phyloP scores from a whole-genome alignment of 2,888 invertebrate species.

The Rapana venosa region DNA sequence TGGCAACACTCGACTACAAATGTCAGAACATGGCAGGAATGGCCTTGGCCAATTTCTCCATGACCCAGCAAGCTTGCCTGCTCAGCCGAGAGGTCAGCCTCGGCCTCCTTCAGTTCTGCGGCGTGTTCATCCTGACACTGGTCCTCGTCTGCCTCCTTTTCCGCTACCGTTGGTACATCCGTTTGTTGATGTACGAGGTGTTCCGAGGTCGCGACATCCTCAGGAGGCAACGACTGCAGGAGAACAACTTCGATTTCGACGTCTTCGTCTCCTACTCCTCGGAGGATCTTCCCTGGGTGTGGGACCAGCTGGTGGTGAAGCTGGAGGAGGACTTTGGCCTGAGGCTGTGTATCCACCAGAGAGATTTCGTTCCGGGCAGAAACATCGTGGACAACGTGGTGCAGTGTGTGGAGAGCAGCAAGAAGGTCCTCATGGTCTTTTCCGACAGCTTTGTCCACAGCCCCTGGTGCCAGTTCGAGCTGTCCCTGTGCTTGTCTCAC shows the following conservation, averaged over 20 bases:
- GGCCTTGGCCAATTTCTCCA: constrained; percentile 9
- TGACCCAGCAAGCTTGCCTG: constrained; percentile 46
- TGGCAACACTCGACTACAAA: background rate
- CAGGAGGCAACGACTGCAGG: background rate
- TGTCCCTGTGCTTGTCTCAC: constrained; percentile 49
- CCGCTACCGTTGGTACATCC: constrained; percentile 81
- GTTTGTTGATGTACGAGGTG: constrained; percentile 79
- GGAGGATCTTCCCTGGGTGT: constrained; percentile 84
- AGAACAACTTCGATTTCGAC: constrained; percentile 80
- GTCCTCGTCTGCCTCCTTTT: constrained; percentile 73
- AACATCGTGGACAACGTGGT: constrained; percentile 86
- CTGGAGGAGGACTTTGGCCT: constrained; percentile 79
- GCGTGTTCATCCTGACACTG: constrained; percentile 48
- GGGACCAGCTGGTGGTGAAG: constrained; percentile 83
- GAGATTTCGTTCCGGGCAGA: constrained; percentile 86
- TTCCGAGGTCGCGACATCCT: constrained; percentile 13
- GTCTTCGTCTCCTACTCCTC: constrained; percentile 86
- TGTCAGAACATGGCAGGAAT: constrained; percentile 33
- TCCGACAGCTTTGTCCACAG: constrained; percentile 79
- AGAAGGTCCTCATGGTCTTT: constrained; percentile 83
- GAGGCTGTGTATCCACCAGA: constrained; percentile 84
- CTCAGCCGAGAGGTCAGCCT: constrained; percentile 39
- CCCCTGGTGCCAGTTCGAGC: constrained; percentile 60
- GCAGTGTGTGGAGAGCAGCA: constrained; percentile 84
- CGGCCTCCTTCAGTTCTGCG: constrained; percentile 37